Evolutionary conservation across 2,797 vertebrate species (phyloP).

Genomic region (Dallia pectoralis): DNA sequence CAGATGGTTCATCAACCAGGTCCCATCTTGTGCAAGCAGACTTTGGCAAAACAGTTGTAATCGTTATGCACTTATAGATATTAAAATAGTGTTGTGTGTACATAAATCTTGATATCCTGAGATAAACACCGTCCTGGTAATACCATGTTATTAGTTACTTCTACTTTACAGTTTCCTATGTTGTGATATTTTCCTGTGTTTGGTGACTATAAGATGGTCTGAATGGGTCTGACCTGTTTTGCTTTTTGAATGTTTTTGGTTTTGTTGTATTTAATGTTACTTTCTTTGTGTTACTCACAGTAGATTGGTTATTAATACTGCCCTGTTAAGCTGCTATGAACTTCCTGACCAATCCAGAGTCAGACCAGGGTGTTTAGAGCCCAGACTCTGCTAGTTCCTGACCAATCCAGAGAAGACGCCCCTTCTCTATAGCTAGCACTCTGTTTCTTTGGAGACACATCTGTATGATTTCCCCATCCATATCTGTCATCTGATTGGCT

Average conservation of each 20-base stretch:
- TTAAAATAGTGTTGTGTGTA: conserved; percentile 51
- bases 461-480: too few relatives aligned
- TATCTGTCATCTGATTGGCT: conserved; percentile 29
- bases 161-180: conserved; percentile 43
- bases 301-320: conserved; percentile 16
- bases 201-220: conserved; percentile 21
- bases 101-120: conserved; percentile 49
- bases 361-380: conserved; percentile 26
- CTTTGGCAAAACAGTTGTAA: conserved; percentile 39
- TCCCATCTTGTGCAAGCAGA: conserved; percentile 45
- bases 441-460: conserved; percentile 26
- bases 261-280: conserved; percentile 25
- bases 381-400: conserved; percentile 21
- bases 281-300: conserved; percentile 28
- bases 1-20: conserved; percentile 40
- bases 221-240: conserved; percentile 20
- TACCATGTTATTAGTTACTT: too few relatives aligned
- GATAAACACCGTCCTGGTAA: conserved; percentile 47
- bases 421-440: not conserved
- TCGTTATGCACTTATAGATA: conserved; percentile 47
- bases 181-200: conserved; percentile 31
- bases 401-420: conserved; percentile 4
- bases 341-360: conserved; percentile 25
- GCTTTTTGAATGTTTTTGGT: conserved; percentile 20
- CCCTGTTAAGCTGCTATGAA: conserved; percentile 64